Conservation (phyloP, 2,113 vertebrate species). For the Sebastes schlegelii region DNA sequence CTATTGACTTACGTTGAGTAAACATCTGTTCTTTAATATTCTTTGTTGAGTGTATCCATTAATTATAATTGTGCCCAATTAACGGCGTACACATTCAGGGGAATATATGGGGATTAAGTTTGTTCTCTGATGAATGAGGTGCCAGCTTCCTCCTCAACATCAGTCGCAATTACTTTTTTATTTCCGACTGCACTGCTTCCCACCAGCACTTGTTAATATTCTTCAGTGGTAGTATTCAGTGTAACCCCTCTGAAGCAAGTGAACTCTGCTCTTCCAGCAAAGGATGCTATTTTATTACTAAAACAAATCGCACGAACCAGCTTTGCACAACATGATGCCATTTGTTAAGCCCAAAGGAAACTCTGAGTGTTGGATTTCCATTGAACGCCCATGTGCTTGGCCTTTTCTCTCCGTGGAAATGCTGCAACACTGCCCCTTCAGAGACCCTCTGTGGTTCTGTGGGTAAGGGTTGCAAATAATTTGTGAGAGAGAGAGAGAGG, state of each 20-base stretch:
- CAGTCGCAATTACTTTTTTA: slow-evolving; percentile 44
- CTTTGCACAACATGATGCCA: slow-evolving; percentile 46
- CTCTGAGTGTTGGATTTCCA: slow-evolving; percentile 50
- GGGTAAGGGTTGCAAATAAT: slow-evolving; percentile 50
- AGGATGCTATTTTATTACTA: slow-evolving; percentile 46
- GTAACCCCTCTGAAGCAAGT: slow-evolving; percentile 23
- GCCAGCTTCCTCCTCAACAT: slow-evolving; percentile 34
- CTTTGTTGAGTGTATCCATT: slow-evolving; percentile 73
- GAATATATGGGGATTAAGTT: slow-evolving; percentile 60
- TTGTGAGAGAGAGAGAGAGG: slow-evolving; percentile 53
- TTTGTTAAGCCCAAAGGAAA: slow-evolving; percentile 61
- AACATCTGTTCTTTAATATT: slow-evolving; percentile 83
- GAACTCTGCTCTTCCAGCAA: slow-evolving; percentile 52
- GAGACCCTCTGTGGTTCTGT: slow-evolving; percentile 60
- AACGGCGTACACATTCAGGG: slow-evolving; percentile 55
- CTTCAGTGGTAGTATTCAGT: slow-evolving; percentile 29
- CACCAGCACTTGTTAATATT: slow-evolving; percentile 10
- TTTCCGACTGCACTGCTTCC: slow-evolving; percentile 22
- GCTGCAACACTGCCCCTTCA: slow-evolving; percentile 50
- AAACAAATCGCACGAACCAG: slow-evolving; percentile 63
- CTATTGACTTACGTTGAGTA: slow-evolving; percentile 80
- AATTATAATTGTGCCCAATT: slow-evolving; percentile 77
- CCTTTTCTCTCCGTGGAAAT: slow-evolving; percentile 61
- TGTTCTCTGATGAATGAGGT: slow-evolving; percentile 60
- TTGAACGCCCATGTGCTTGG: slow-evolving; percentile 65